These are phyloP conservation scores for Aplochiton taeniatus DNA, from an alignment of 2,797 vertebrate species.

Conservation along the genomic window DNA sequence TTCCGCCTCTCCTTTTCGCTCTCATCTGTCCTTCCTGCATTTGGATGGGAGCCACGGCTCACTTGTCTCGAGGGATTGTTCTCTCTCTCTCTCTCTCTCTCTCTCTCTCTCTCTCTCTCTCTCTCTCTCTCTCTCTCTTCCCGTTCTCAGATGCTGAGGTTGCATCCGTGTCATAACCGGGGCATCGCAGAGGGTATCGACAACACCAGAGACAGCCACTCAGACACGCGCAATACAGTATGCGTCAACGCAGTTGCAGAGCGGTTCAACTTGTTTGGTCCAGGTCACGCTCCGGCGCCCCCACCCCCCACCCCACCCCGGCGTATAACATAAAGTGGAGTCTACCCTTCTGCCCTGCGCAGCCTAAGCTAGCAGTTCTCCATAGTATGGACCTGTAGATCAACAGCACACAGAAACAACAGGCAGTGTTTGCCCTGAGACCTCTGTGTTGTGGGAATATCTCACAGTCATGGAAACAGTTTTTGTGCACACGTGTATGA, in stretches of 20 bases:
- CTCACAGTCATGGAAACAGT: constrained; percentile 6
- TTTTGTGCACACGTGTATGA: not conserved
- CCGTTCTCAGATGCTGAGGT: constrained; percentile 7
- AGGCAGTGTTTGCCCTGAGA: not conserved
- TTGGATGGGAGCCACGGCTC: not conserved
- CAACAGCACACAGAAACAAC: not conserved
- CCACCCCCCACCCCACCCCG: too few species aligned
- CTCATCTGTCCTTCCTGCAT: constrained; percentile 12
- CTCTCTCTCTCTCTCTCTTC: constrained; percentile 13
- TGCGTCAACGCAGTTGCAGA: too few species aligned
- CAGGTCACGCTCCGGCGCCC: too few species aligned
- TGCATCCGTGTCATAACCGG: not conserved
- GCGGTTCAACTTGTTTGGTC: too few species aligned
- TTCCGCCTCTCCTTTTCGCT: constrained; percentile 6
- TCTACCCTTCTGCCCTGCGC: not conserved
- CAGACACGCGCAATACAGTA: not conserved
- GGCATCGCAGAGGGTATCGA: not conserved
- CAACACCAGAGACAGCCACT: not conserved
- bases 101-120: constrained; percentile 18
- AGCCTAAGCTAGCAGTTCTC: too few species aligned
- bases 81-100: constrained; percentile 4
- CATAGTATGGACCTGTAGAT: too few species aligned
- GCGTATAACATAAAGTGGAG: not conserved
- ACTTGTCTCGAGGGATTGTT: not conserved
- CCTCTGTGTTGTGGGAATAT: not conserved